phyloP scores from a whole-genome alignment of 1,140 invertebrate genomes.

The Drepana arcuata region DNA sequence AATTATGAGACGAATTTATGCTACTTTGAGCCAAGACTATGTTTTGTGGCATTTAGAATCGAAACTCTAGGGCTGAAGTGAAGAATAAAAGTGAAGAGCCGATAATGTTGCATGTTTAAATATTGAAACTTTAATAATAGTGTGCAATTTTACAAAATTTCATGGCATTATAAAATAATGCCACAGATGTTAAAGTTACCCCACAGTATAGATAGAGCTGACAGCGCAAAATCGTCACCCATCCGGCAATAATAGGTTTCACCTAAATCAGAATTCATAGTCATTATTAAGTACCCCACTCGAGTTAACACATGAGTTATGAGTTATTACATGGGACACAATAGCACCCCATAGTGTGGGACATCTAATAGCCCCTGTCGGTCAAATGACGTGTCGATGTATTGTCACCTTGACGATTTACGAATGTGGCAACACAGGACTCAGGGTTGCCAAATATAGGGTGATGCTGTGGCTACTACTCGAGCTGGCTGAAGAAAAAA shows the following conservation, averaged over 20 bases:
- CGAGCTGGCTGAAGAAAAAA: background rate
- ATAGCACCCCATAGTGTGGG: slow-evolving; percentile 19
- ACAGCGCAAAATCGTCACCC: slow-evolving; percentile 38
- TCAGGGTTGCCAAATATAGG: slow-evolving; percentile 13
- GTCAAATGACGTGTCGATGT: slow-evolving; percentile 52
- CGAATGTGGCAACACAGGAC: slow-evolving; percentile 19
- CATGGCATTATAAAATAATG: slow-evolving; percentile 52
- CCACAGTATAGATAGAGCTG: slow-evolving; percentile 22
- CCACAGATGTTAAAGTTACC: slow-evolving; percentile 34
- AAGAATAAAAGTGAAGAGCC: too few species aligned
- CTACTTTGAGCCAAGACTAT: too few species aligned
- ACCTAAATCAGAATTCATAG: slow-evolving; percentile 50
- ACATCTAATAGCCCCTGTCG: slow-evolving; percentile 43
- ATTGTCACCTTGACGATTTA: slow-evolving; percentile 54
- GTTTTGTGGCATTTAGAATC: too few species aligned
- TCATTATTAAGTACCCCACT: slow-evolving; percentile 39
- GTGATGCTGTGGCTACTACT: background rate
- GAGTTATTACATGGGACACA: slow-evolving; percentile 38
- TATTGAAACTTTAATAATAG: too few species aligned
- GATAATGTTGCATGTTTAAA: too few species aligned
- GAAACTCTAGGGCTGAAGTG: too few species aligned
- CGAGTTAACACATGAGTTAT: slow-evolving; percentile 58
- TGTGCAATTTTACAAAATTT: too few species aligned
- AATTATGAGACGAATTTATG: too few species aligned
- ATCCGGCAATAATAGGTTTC: slow-evolving; percentile 39